Percentiles rank a stretch among this genome's conserved stretches.
Conservation (phyloP, 2,888 invertebrate genomes). For the Thumatha senex region DNA sequence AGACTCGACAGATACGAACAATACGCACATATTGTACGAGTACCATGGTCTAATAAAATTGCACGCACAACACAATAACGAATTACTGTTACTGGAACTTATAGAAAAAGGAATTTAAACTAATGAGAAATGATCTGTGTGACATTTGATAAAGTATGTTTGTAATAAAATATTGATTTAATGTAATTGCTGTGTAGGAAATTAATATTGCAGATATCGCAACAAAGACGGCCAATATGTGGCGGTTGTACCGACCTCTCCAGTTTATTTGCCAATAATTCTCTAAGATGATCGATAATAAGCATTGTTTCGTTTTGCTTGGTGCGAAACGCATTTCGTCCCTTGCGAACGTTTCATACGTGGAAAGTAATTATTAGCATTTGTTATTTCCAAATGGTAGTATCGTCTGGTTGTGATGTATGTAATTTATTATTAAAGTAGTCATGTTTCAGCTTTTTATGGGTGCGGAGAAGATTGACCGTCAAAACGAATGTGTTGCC, state of each 20-base stretch:
- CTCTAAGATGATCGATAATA: conserved; percentile 51
- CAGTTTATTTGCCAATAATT: conserved; percentile 57
- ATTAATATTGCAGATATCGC: conserved; percentile 30
- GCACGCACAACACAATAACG: conserved; percentile 33
- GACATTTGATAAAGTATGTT: conserved; percentile 25
- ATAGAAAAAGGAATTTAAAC: conserved; percentile 22
- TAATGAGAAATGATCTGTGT: conserved; percentile 16
- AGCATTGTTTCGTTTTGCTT: conserved; percentile 46
- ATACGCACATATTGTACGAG: conserved; percentile 29
- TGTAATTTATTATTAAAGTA: conserved; percentile 70
- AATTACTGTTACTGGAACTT: conserved; percentile 41
- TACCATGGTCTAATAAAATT: conserved; percentile 36
- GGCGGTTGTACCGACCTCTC: conserved; percentile 34
- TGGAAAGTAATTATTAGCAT: conserved; percentile 63
- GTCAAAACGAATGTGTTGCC: conserved; percentile 49
- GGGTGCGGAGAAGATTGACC: conserved; percentile 61
- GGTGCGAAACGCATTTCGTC: conserved; percentile 37
- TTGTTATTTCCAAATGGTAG: conserved; percentile 63
- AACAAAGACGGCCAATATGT: conserved; percentile 29
- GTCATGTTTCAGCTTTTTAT: conserved; percentile 66
- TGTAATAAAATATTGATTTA: conserved; percentile 36
- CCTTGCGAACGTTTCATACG: conserved; percentile 51
- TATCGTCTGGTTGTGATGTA: conserved; percentile 57
- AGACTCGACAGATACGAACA: conserved; percentile 37
- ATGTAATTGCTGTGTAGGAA: conserved; percentile 18